A percentile compares a stretch with the other conserved stretches of the same genome.
Conservation (phyloP, 1,140 invertebrate species). For the Vollenhovia emeryi region DNA sequence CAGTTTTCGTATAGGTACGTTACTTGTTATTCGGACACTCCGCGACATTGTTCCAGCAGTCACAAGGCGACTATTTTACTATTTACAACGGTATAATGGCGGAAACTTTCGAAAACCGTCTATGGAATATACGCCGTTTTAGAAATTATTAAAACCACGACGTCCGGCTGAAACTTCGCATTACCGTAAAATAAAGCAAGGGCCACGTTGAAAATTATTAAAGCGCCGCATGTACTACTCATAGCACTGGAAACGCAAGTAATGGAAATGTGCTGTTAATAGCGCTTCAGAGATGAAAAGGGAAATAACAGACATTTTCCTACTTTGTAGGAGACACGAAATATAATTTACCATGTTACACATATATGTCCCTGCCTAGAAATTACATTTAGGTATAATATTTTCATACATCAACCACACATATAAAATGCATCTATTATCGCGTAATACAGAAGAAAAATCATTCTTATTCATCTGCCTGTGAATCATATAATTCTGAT, state of each 20-base stretch:
- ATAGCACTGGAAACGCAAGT: conserved; percentile 44
- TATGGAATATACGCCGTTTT: conserved; percentile 17
- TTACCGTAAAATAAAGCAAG: conserved; percentile 31
- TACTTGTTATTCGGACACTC: neutral
- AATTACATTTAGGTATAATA: conserved; percentile 26
- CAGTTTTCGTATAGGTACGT: neutral
- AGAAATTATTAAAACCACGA: conserved; percentile 55
- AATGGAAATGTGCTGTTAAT: conserved; percentile 61
- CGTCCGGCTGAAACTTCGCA: conserved; percentile 49
- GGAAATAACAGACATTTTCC: conserved; percentile 57
- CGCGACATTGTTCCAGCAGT: neutral
- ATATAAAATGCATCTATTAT: neutral
- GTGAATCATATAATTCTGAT: too few species aligned
- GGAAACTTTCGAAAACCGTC: conserved; percentile 37
- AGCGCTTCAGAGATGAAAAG: conserved; percentile 54
- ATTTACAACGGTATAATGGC: conserved; percentile 36
- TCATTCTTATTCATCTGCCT: too few species aligned
- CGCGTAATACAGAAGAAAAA: neutral
- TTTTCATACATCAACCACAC: neutral
- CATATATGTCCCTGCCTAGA: conserved; percentile 2
- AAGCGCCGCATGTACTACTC: conserved; percentile 50
- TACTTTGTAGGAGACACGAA: conserved; percentile 35
- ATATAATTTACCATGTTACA: conserved; percentile 32
- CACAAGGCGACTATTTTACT: conserved; percentile 25
- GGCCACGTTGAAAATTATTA: conserved; percentile 58